Conservation (phyloP, 2,797 vertebrate genomes). For the Pangasius krempfi region DNA sequence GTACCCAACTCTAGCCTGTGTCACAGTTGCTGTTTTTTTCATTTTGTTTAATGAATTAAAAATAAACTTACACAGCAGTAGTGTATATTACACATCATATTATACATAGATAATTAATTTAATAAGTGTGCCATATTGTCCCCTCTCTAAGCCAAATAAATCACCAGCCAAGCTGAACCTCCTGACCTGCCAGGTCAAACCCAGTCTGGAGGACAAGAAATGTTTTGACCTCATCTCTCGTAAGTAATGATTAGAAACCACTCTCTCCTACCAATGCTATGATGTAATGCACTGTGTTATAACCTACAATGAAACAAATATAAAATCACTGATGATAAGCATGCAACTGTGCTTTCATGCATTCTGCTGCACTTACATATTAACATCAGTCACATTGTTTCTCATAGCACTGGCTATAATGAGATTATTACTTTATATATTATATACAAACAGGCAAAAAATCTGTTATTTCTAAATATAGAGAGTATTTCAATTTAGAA, state of each 20-base stretch:
- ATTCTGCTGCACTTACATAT: slow-evolving; percentile 1
- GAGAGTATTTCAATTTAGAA: too few species aligned
- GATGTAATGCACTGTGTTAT: neutral
- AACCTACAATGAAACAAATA: neutral
- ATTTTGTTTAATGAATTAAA: neutral
- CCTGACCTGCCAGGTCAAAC: slow-evolving; percentile 87
- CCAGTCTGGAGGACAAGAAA: slow-evolving; percentile 82
- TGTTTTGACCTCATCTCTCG: slow-evolving; percentile 86
- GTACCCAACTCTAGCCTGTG: neutral
- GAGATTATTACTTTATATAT: neutral
- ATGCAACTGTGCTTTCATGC: neutral
- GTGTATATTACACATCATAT: neutral
- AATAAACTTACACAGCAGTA: neutral
- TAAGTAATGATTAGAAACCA: slow-evolving; percentile 61
- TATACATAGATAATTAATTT: neutral
- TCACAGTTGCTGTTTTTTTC: neutral
- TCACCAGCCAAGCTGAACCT: slow-evolving; percentile 83
- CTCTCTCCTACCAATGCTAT: neutral
- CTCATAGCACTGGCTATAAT: neutral
- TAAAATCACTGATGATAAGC: neutral
- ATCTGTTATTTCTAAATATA: neutral
- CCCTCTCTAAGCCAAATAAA: slow-evolving; percentile 74
- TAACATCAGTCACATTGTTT: slow-evolving; percentile 7
- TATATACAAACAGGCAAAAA: neutral
- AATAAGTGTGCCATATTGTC: neutral